Base-by-base conservation (phyloP, 30 jellyfish, hydroid and myxozoan genomes). In the Turritopsis rubra region DNA sequence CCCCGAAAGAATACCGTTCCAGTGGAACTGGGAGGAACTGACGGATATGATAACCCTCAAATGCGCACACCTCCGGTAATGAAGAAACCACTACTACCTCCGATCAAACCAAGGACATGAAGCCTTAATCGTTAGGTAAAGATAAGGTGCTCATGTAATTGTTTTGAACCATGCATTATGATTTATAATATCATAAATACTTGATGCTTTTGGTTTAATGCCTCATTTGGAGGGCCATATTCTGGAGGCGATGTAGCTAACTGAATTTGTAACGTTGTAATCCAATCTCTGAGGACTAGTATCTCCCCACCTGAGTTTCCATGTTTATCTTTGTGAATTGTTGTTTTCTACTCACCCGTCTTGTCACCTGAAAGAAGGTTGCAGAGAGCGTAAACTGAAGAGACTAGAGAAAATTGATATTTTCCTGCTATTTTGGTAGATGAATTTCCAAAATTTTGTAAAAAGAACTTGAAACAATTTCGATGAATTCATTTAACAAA, bases 71-170 rank as follows among this genome's bases (percentile, higher is more conserved):
- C 60, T 5, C 60, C 60, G 13, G 60, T 41, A 13, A 41, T 41
- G 60, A 41, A 41, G 60, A 68, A 68, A 22, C 77, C 77, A 68
- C 21, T 68, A 22, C 30, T 68, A 0, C 77, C 77, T 68, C 77
- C 77, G 9, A 1, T 1, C 22, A 68, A 68, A 27, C 77, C 77
- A 7, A 68, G 30, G 30, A 68, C 60, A 41, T 41, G 60, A 41
- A 13, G 5, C 9, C 60, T 13, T 13, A 41, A n/a, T 13, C 13
- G 60, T 41, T 41, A 13, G 60, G 60, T 41, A 13, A 41, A 41
- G 60, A n/a, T n/a, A n/a, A n/a, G n/a, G n/a, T n/a, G n/a, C n/a
- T n/a, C n/a, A n/a, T 41, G 60, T 3, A 41, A 13, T 41, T 13
- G 5, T 41, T 41, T 5, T 13, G 60, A 41, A 41, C 9, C 60